phyloP scores from a whole-genome alignment of 1,140 invertebrate genomes.

The Cotesia glomerata region DNA sequence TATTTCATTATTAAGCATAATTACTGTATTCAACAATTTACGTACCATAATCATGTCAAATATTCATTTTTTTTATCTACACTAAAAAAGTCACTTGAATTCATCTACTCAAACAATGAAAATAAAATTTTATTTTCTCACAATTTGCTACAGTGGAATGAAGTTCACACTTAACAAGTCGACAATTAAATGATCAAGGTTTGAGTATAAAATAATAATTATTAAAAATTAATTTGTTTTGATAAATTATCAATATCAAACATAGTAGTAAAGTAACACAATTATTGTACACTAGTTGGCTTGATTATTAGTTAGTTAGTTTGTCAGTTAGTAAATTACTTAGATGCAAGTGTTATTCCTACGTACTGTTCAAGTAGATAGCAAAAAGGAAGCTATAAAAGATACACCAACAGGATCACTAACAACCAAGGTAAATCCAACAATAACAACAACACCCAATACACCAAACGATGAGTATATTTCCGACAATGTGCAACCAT shows the following conservation, averaged over 20 bases:
- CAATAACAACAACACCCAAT: conserved; percentile 38
- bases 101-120: not conserved
- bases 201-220: not conserved
- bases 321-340: too few relatives aligned
- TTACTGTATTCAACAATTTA: not conserved
- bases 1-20: not conserved
- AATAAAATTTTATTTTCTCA: conserved; percentile 2
- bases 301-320: conserved; percentile 5
- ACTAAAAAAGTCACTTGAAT: too few relatives aligned
- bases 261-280: not conserved
- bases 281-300: conserved; percentile 4
- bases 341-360: conserved; percentile 35
- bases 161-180: conserved; percentile 16
- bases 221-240: not conserved
- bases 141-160: conserved; percentile 24
- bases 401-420: conserved; percentile 28
- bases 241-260: not conserved
- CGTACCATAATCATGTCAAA: not conserved
- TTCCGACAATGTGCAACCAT: conserved; percentile 71
- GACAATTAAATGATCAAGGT: not conserved
- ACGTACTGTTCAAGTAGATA: conserved; percentile 52
- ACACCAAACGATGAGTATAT: conserved; percentile 68
- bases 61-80: not conserved
- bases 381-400: conserved; percentile 40
- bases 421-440: conserved; percentile 36